Evolutionary conservation across 2,113 vertebrate species (phyloP).

Genomic region (Conger conger): DNA sequence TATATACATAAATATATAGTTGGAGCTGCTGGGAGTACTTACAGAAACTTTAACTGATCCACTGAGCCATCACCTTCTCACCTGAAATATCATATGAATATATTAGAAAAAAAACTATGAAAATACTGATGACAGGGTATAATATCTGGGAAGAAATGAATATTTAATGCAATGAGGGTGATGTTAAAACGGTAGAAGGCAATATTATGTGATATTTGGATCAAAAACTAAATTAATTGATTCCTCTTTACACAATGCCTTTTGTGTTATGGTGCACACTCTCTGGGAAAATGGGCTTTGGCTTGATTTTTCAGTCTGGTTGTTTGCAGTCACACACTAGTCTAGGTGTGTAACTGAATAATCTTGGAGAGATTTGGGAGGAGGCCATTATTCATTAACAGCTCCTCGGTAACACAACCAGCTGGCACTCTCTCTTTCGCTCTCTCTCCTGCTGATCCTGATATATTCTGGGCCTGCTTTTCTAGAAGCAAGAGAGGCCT

Average conservation of each 20-base stretch:
- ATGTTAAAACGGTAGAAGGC: too few relatives aligned
- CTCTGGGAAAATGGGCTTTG: not conserved
- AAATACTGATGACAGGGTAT: too few relatives aligned
- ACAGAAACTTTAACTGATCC: too few relatives aligned
- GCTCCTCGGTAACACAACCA: not conserved
- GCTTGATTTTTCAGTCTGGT: not conserved
- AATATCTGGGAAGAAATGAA: too few relatives aligned
- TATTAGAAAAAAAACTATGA: too few relatives aligned
- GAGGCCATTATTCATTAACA: constrained; percentile 42
- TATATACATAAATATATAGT: too few relatives aligned
- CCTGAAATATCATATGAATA: too few relatives aligned
- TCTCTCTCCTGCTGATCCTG: constrained; percentile 6
- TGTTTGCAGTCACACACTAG: not conserved
- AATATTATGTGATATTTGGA: not conserved
- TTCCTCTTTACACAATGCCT: too few relatives aligned
- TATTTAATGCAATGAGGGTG: too few relatives aligned
- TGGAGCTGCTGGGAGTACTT: too few relatives aligned
- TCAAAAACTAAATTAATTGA: not conserved
- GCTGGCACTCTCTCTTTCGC: not conserved
- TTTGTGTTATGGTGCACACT: not conserved
- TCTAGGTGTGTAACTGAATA: not conserved
- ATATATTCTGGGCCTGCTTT: constrained; percentile 25
- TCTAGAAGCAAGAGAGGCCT: not conserved
- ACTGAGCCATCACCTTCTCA: too few relatives aligned
- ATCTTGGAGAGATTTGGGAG: constrained; percentile 32